A percentile compares a stretch with the other conserved stretches of the same genome.
Evolutionary conservation across 2,888 invertebrate species (phyloP).

Genomic region (Epistrophella euchroma): DNA sequence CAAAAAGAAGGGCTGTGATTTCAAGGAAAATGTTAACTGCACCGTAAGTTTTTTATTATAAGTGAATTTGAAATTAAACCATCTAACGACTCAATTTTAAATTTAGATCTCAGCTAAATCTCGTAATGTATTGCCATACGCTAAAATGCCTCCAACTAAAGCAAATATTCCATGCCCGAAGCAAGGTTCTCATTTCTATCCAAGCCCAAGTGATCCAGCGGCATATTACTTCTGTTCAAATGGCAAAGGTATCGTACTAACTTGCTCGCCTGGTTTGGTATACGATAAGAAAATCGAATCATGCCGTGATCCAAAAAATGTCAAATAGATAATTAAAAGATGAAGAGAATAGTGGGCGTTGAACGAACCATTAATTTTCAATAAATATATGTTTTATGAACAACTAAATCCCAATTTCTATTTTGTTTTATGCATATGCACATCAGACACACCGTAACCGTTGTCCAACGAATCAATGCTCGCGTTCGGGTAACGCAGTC

Average conservation of each 20-base stretch:
- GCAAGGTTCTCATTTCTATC: slow-evolving; percentile 79
- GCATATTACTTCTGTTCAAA: slow-evolving; percentile 81
- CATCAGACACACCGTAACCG: too few species aligned
- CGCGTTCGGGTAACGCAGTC: too few species aligned
- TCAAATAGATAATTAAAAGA: slow-evolving; percentile 33
- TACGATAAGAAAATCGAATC: slow-evolving; percentile 79
- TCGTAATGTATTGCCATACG: slow-evolving; percentile 79
- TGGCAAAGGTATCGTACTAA: slow-evolving; percentile 80
- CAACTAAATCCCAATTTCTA: not conserved
- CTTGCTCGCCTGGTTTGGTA: slow-evolving; percentile 81
- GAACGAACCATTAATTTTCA: not conserved
- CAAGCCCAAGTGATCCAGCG: slow-evolving; percentile 77
- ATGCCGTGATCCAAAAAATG: slow-evolving; percentile 79
- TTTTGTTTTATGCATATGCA: too few species aligned
- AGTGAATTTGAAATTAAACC: not conserved
- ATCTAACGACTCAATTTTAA: not conserved
- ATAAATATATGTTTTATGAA: slow-evolving; percentile 2
- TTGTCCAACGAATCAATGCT: too few species aligned
- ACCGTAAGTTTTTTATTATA: slow-evolving; percentile 76
- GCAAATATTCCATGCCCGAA: slow-evolving; percentile 81
- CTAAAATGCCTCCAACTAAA: slow-evolving; percentile 79
- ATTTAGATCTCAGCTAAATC: slow-evolving; percentile 78
- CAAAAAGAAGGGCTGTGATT: slow-evolving; percentile 79
- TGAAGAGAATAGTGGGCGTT: not conserved
- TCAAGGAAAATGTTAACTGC: slow-evolving; percentile 78